These are phyloP conservation scores for Parnassius mnemosyne DNA, from an alignment of 2,888 invertebrate species.

Conservation along the genomic window DNA sequence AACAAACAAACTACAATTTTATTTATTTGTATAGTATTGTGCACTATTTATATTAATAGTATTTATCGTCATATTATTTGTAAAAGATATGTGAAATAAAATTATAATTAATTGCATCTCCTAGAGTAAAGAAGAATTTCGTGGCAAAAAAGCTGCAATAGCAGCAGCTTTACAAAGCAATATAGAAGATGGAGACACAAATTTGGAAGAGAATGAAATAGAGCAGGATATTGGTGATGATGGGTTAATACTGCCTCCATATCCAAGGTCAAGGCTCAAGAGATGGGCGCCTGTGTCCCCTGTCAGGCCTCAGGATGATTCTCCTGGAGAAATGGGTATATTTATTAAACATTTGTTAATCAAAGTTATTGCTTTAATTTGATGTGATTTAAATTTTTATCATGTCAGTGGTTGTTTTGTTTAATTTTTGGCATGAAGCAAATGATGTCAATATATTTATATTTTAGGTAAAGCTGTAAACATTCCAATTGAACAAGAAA, in stretches of 20 bases:
- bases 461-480: slow-evolving; percentile 87
- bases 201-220: slow-evolving; percentile 61
- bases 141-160: slow-evolving; percentile 72
- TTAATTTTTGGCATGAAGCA: background rate
- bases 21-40: too few relatives aligned
- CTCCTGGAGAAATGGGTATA: slow-evolving; percentile 94
- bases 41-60: too few relatives aligned
- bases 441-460: background rate
- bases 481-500: slow-evolving; percentile 92
- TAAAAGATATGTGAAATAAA: too few relatives aligned
- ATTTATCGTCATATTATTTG: too few relatives aligned
- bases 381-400: too few relatives aligned
- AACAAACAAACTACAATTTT: too few relatives aligned
- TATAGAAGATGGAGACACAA: slow-evolving; percentile 58
- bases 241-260: slow-evolving; percentile 55
- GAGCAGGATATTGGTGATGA: slow-evolving; percentile 59
- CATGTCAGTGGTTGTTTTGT: background rate
- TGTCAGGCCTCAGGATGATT: slow-evolving; percentile 83
- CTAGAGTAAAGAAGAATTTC: slow-evolving; percentile 47
- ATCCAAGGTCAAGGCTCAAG: slow-evolving; percentile 72
- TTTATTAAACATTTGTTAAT: too few relatives aligned
- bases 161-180: slow-evolving; percentile 62
- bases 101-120: background rate
- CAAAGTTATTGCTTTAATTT: background rate
- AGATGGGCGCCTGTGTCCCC: slow-evolving; percentile 88